These are phyloP conservation scores for Nyctibius bracteatus DNA, from an alignment of 2,113 vertebrate species.

Conservation along the genomic window DNA sequence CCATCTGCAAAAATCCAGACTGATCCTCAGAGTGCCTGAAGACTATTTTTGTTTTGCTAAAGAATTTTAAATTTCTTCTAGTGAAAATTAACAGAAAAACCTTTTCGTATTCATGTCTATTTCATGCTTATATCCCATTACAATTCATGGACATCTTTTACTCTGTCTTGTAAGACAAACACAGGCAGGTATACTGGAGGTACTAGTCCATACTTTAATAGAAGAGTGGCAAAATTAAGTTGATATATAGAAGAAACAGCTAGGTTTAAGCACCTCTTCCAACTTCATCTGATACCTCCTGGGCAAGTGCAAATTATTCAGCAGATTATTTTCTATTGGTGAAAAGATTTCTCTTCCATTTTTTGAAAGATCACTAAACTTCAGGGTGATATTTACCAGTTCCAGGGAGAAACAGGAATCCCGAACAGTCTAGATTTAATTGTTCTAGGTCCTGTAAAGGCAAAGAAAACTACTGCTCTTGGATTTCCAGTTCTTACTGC, in stretches of 20 bases:
- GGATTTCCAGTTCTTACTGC: neutral
- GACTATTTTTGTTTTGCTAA: neutral
- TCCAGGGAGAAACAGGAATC: neutral
- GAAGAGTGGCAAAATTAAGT: neutral
- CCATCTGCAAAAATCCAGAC: neutral
- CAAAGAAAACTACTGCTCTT: neutral
- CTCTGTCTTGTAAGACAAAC: neutral
- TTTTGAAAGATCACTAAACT: neutral
- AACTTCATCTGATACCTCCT: neutral
- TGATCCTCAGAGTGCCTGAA: neutral
- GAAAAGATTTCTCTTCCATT: neutral
- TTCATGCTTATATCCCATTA: neutral
- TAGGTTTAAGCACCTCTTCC: neutral
- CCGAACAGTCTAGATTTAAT: neutral
- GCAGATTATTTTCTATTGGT: neutral
- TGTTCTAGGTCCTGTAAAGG: neutral
- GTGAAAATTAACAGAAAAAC: neutral
- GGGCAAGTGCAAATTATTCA: neutral
- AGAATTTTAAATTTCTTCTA: neutral
- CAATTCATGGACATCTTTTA: neutral
- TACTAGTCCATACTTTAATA: neutral
- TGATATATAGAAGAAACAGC: neutral
- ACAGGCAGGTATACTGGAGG: neutral
- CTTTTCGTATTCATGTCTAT: accelerated
- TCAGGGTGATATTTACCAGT: neutral